A percentile compares a stretch with the other conserved stretches of the same genome.
Evolutionary conservation across 2,888 invertebrate genomes (phyloP).

Genomic region (Limenitis camilla): DNA sequence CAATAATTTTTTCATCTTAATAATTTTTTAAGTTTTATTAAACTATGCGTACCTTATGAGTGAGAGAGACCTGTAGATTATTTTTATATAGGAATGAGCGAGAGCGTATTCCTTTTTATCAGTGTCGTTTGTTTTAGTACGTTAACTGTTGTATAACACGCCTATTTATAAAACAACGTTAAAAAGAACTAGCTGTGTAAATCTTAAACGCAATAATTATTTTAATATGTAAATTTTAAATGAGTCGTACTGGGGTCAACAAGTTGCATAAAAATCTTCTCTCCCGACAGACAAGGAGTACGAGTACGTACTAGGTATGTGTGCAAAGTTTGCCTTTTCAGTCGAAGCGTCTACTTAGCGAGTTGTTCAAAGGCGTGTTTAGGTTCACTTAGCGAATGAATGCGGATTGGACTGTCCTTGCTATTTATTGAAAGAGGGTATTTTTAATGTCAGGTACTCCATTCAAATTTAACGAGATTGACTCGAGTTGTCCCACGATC

Average conservation of each 20-base stretch:
- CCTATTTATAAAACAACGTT: too few species aligned
- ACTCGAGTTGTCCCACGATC: slow-evolving; percentile 23
- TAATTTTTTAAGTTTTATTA: too few species aligned
- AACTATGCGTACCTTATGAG: too few species aligned
- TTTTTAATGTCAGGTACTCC: slow-evolving; percentile 63
- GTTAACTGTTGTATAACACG: too few species aligned
- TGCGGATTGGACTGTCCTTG: slow-evolving; percentile 45
- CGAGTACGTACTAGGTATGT: too few species aligned
- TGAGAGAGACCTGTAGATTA: too few species aligned
- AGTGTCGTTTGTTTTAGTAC: too few species aligned
- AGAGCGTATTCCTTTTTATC: too few species aligned
- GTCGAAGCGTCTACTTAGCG: slow-evolving; percentile 43
- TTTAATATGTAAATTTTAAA: background rate
- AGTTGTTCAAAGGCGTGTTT: slow-evolving; percentile 37
- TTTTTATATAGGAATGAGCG: too few species aligned
- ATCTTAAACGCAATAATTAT: too few species aligned
- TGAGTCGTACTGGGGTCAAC: background rate
- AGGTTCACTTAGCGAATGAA: slow-evolving; percentile 62
- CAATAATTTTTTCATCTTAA: too few species aligned
- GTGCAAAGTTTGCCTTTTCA: slow-evolving; percentile 44
- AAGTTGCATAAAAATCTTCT: slow-evolving; percentile 10
- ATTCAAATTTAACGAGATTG: slow-evolving; percentile 43
- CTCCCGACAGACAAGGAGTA: slow-evolving; percentile 31
- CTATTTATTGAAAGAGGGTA: slow-evolving; percentile 50
- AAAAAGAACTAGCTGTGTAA: too few species aligned